Base-by-base conservation (phyloP, 2,113 vertebrate species). In the Calidris pugnax region DNA sequence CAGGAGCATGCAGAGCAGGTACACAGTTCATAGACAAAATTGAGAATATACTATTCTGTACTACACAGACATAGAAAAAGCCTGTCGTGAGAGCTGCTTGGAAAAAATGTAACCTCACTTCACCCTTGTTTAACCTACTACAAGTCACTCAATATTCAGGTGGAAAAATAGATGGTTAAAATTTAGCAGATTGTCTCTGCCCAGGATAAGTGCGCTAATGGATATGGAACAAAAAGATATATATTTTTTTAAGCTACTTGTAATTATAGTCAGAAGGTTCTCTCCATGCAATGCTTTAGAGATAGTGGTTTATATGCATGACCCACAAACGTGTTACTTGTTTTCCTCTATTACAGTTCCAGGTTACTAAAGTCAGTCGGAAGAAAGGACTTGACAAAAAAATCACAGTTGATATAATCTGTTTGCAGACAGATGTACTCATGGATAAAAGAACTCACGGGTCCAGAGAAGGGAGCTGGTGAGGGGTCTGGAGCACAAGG, bases 271-370 rank as follows among this genome's bases (percentile, higher is more conserved):
- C 59, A 69, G 59, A 50, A 63, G 55, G 18, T 45, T 87, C 33
- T 66, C 45, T 64, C 24, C 53, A 27, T 62, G 43, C 72, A 86
- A 3, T 4, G 63, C 68, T 74, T 51, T 14, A 57, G 24, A n/a
- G 23, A 15, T 1, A 9, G 6, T 4, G 8, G 12, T 77, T 68
- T 19, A 32, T 20, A 21, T 28, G 30, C 48, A 2, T 1, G 33
- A 60, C 14, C 24, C 67, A 32, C 35, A 50, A 26, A 62, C 1
- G 1, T 4, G 7, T 0, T 2, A 59, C 37, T 57, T 19, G 2
- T 12, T 37, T 22, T 77, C 51, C 67, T 50, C 43, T 22, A 1
- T 2, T 35, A 16, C 32, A 28, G 16, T 39, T 47, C 37, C n/a
- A n/a, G n/a, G n/a, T n/a, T n/a, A n/a, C n/a, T n/a, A n/a, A n/a